phyloP scores from a whole-genome alignment of 2,113 vertebrate genomes.

The Acanthochromis polyacanthus region DNA sequence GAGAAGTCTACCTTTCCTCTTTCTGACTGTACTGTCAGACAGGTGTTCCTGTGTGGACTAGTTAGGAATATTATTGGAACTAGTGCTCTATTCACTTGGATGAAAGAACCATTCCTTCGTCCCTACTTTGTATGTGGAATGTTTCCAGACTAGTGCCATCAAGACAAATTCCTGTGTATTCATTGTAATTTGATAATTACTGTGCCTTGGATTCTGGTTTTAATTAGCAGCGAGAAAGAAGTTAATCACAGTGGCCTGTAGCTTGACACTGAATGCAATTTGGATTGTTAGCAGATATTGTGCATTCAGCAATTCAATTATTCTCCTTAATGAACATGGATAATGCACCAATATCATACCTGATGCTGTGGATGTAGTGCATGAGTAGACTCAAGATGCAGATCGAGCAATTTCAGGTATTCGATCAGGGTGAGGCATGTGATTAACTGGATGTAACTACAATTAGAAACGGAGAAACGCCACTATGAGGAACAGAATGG shows the following conservation, averaged over 20 bases:
- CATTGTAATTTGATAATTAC: slow-evolving; percentile 56
- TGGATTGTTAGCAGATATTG: slow-evolving; percentile 54
- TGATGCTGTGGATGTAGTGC: background rate
- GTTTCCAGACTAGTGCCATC: slow-evolving; percentile 16
- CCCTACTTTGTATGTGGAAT: background rate
- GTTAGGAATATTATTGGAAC: slow-evolving; percentile 26
- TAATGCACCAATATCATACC: slow-evolving; percentile 11
- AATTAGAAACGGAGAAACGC: background rate
- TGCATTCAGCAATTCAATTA: slow-evolving; percentile 49
- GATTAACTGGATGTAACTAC: too few relatives aligned
- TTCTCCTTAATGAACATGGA: slow-evolving; percentile 49
- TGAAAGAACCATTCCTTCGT: background rate
- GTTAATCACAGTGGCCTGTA: slow-evolving; percentile 53
- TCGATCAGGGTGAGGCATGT: too few relatives aligned
- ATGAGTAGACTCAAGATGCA: background rate
- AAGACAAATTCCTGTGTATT: slow-evolving; percentile 33
- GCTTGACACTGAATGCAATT: slow-evolving; percentile 47
- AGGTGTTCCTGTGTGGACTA: slow-evolving; percentile 27
- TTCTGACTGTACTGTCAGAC: slow-evolving; percentile 32
- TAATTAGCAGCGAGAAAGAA: slow-evolving; percentile 58
- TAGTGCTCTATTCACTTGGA: slow-evolving; percentile 16
- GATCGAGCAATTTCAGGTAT: background rate
- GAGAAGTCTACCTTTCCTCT: slow-evolving; percentile 33
- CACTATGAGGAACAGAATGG: background rate
- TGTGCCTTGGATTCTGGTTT: slow-evolving; percentile 30